A percentile compares a stretch with the other conserved stretches of the same genome.
Conservation (phyloP, 2,113 vertebrate genomes). For the Coptodon rendalli region DNA sequence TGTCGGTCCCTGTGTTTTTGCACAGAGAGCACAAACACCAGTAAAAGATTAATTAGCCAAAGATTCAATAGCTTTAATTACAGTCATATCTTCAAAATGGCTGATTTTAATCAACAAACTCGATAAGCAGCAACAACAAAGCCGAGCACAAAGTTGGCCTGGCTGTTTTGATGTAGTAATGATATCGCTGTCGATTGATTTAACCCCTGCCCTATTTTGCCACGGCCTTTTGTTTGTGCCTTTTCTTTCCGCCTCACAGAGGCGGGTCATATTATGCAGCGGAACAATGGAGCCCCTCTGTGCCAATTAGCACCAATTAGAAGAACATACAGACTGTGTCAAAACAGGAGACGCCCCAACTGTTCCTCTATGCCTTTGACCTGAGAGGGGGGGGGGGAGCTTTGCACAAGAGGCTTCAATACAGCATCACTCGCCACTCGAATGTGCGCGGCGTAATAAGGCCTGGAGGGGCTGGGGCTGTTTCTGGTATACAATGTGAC, state of each 20-base stretch:
- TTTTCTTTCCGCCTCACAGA: conserved; percentile 39
- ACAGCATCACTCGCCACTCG: conserved; percentile 42
- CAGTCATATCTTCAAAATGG: neutral
- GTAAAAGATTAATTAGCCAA: neutral
- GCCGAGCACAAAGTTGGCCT: neutral
- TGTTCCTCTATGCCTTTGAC: conserved; percentile 56
- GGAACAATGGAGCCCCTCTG: conserved; percentile 72
- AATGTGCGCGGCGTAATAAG: conserved; percentile 26
- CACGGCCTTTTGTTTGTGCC: conserved; percentile 58
- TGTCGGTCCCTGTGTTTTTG: neutral
- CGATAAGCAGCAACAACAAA: neutral
- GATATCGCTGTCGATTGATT: conserved; percentile 53
- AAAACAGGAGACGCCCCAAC: conserved; percentile 71
- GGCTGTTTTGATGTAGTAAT: conserved; percentile 27
- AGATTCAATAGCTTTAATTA: neutral
- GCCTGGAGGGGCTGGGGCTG: neutral
- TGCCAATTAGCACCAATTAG: conserved; percentile 76
- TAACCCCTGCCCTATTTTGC: conserved; percentile 44
- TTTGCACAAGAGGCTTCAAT: conserved; percentile 46
- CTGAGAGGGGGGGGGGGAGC: conserved; percentile 11
- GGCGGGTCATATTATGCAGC: conserved; percentile 57
- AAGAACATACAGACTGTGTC: conserved; percentile 67
- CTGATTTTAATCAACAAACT: neutral
- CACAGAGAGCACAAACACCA: neutral
- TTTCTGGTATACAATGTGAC: conserved; percentile 26